Evolutionary conservation across 2,113 vertebrate genomes (phyloP), one percentile per base, ranked within the genome.

Genomic region (Mirza zaza): DNA sequence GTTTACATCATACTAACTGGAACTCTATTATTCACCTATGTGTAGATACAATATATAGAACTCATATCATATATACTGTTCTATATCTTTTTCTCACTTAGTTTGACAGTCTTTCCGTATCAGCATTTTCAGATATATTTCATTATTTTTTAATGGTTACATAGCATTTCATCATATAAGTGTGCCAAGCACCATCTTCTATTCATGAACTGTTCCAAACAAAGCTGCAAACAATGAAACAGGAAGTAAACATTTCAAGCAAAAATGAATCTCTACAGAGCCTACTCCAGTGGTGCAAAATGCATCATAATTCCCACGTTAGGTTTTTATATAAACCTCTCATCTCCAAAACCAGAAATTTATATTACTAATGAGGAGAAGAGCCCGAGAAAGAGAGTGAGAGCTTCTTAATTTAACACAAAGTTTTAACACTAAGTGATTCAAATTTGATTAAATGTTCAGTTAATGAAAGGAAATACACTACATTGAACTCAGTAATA

Each of bases 1-100:
- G 61, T 76, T 90, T 36, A 79, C 25, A 67, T 65, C 20, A 13
- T 48, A 73, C 4, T 39, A 89, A 93, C 20, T 42, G 65, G 45
- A 83, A 84, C 12, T 84, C n/a, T 85, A 68, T 29, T 82, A 91
- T 88, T 85, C 61, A 94, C 17, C 6, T 50, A 57, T 50, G 36
- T 57, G 21, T 89, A 79, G 13, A 81, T 25, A 79, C 84, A 87
- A 80, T 75, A 34, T 36, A 27, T 68, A 90, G 14, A 2, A 87
- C 63, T 63, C 4, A 52, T 2, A 5, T 3, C 18, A 0, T 6
- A 13, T 12, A 27, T 3, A 76, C 9, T 25, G 6, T 67, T 65
- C 42, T 52, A 21, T 57, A 25, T 11, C 1, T 57, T 90, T 87
- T 73, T n/a, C 42, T 70, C 52, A 59, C 29, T 61, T 63, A 42